phyloP scores from a whole-genome alignment of 2,888 invertebrate species.

The Galerucella calmariensis region DNA sequence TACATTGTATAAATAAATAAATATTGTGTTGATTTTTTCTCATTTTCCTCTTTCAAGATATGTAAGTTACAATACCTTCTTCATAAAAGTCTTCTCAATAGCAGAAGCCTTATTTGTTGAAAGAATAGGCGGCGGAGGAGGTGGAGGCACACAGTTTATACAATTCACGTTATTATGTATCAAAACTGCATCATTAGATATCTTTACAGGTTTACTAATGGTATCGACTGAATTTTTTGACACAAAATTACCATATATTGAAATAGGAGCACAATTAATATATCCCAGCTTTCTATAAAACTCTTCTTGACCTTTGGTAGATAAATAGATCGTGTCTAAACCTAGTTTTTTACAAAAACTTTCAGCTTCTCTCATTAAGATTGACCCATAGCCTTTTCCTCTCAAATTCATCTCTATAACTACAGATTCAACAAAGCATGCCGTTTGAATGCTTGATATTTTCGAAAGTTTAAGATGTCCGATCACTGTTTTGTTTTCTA shows the following conservation, averaged over 20 bases:
- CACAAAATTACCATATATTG: constrained; percentile 71
- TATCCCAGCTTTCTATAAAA: constrained; percentile 83
- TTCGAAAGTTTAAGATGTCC: constrained; percentile 84
- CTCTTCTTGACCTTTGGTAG: constrained; percentile 74
- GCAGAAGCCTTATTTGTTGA: neutral
- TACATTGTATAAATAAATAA: neutral
- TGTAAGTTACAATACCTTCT: constrained; percentile 31
- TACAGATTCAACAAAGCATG: constrained; percentile 85
- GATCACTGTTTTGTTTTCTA: constrained; percentile 70
- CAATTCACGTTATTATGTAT: neutral
- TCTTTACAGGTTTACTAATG: constrained; percentile 29
- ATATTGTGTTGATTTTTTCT: neutral
- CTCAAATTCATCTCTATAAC: constrained; percentile 78
- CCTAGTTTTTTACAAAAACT: constrained; percentile 75
- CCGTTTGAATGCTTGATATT: constrained; percentile 75
- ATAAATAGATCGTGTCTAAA: constrained; percentile 71
- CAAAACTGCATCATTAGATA: constrained; percentile 33
- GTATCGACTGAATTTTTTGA: constrained; percentile 38
- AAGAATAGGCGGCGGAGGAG: constrained; percentile 34
- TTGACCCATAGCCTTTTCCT: constrained; percentile 81
- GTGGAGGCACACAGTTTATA: constrained; percentile 15
- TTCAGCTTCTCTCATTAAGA: constrained; percentile 79
- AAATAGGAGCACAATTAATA: constrained; percentile 74
- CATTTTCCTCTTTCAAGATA: neutral
- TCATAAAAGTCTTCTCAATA: constrained; percentile 41